phyloP scores from a whole-genome alignment of 1,140 invertebrate species.

The Drosophila sucinea region DNA sequence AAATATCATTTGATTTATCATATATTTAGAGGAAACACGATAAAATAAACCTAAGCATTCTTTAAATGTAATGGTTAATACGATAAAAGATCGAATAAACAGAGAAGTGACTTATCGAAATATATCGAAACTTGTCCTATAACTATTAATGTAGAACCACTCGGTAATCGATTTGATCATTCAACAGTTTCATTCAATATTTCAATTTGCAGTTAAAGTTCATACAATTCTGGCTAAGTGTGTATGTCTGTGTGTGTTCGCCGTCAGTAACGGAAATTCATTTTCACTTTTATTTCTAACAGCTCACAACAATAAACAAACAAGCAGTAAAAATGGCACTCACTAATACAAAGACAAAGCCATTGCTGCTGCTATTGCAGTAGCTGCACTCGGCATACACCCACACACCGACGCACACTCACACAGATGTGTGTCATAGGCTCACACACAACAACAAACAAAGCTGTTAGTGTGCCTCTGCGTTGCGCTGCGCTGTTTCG shows the following conservation, averaged over 20 bases:
- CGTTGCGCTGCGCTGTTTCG: neutral
- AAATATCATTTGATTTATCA: no score
- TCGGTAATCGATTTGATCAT: neutral
- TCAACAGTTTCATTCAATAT: neutral
- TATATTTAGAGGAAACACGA: no score
- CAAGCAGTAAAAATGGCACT: conserved; percentile 32
- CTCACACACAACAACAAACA: neutral
- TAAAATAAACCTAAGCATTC: no score
- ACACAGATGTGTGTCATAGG: conserved; percentile 8
- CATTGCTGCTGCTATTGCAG: conserved; percentile 58
- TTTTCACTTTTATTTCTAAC: conserved; percentile 60
- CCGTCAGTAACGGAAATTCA: conserved; percentile 63
- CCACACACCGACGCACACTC: conserved; percentile 7
- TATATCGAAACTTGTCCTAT: no score
- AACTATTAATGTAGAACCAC: no score
- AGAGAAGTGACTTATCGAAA: neutral
- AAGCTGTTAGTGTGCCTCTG: neutral
- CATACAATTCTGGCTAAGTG: conserved; percentile 6
- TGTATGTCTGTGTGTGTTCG: conserved; percentile 22
- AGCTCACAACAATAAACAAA: conserved; percentile 41
- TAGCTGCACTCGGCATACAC: conserved; percentile 53
- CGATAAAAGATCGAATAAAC: neutral
- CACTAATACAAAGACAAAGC: conserved; percentile 17
- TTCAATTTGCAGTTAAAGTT: neutral
- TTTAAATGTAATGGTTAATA: no score